These are phyloP conservation scores for Enteromius radiatus DNA, from an alignment of 2,797 vertebrate species.

Conservation along the genomic window DNA sequence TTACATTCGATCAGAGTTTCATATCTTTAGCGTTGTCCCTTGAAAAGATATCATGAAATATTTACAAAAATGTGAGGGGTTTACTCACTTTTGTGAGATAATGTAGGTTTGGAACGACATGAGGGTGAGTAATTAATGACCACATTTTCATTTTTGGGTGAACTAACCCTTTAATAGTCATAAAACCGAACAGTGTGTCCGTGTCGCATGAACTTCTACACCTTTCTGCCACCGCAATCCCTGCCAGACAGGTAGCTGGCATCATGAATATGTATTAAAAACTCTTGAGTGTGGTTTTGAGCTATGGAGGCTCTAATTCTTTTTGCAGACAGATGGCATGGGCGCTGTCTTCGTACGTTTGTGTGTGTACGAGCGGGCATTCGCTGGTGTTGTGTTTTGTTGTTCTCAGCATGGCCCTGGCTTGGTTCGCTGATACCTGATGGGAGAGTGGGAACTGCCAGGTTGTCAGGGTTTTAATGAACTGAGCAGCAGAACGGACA, in stretches of 20 bases:
- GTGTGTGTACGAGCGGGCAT: constrained; percentile 51
- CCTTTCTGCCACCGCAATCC: neutral
- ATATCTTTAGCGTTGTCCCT: no score
- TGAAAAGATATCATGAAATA: no score
- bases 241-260: neutral
- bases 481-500: constrained; percentile 37
- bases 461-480: constrained; percentile 51
- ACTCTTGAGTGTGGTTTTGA: neutral
- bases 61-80: no score
- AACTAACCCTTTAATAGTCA: neutral
- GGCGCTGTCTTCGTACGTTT: constrained; percentile 25
- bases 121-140: no score
- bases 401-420: constrained; percentile 66
- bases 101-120: no score
- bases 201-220: neutral
- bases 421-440: constrained; percentile 67
- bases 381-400: constrained; percentile 56
- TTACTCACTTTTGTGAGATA: no score
- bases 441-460: constrained; percentile 61
- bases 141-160: no score
- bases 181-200: neutral
- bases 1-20: no score
- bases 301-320: neutral
- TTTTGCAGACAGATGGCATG: constrained; percentile 55
- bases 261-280: constrained; percentile 17